Evolutionary conservation across 2,888 invertebrate genomes (phyloP).

Genomic region (Eupithecia dodoneata): DNA sequence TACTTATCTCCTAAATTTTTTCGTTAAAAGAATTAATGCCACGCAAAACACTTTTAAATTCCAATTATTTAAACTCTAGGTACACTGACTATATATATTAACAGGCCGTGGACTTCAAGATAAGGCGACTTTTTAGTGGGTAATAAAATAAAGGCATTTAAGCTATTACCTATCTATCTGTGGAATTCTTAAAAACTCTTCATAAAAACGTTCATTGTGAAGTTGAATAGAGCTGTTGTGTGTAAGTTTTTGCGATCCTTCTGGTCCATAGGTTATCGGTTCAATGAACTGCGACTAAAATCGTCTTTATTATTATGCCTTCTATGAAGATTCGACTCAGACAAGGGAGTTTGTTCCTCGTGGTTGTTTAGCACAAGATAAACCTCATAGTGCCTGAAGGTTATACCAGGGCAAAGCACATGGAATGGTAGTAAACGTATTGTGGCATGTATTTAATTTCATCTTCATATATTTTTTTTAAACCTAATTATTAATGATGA

Average conservation of each 20-base stretch:
- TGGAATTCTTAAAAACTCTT: neutral
- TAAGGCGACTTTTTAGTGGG: neutral
- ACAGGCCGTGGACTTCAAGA: neutral
- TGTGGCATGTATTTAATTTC: neutral
- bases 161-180: neutral
- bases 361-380: neutral
- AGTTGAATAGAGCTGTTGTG: slow-evolving; percentile 21
- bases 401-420: neutral
- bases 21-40: neutral
- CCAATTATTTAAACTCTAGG: neutral
- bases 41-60: neutral
- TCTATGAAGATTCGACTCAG: neutral
- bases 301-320: neutral
- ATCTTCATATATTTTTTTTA: too few relatives aligned
- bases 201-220: slow-evolving; percentile 8
- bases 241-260: slow-evolving; percentile 22
- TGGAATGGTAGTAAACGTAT: neutral
- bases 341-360: neutral
- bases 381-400: neutral
- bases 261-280: slow-evolving; percentile 22
- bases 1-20: neutral
- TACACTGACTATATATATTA: neutral
- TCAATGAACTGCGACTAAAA: neutral
- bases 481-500: too few relatives aligned
- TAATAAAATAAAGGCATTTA: neutral